Evolutionary conservation across 2,888 invertebrate genomes (phyloP), one percentile per base, ranked within the genome.

Genomic region (Timema cristinae): DNA sequence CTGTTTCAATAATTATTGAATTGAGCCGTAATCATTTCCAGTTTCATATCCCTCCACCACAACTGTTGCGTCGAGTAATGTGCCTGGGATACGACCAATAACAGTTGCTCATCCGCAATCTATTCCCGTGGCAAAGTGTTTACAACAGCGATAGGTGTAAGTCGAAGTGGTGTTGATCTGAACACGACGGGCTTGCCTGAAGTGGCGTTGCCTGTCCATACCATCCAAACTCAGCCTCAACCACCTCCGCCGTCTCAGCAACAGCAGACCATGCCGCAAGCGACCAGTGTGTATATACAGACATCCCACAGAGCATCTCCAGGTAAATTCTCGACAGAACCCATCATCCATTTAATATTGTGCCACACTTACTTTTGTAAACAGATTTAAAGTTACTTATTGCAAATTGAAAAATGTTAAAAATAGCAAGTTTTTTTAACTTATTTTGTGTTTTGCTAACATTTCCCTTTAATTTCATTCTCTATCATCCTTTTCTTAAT

Each of bases 101-200:
- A 70, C 76, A 7, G 72, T 76, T 8, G 67, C 75, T 11, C 63
- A 75, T 9, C 66, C 75, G n/a, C 73, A 76, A 50, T 67, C 75
- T 59, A 68, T 75, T 16, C 74, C 75, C 48, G 76, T 75, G 71
- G 76, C 74, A 6, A 77, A 73, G 76, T 76, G 15, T 73, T 69
- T 50, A 72, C 74, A 11, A 73, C 71, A 70, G 59, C 72, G 13
- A 69, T 71, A 47, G 71, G 67, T 11, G 66, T 63, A n/a, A 61
- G 69, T 13, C 59, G 72, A 9, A 50, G 52, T 13, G 47, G 32
- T 47, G 67, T 47, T 47, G 67, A 69, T 51, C 52, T 69, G 47
- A 66, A 48, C 13, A 16, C 48, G 52, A 61, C 61, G 52, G 66
- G 54, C 32, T 52, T 66, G 66, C 52, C 69, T 50, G 71, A 71